Base-by-base conservation (phyloP, 2,797 vertebrate species). In the Spizella passerina region DNA sequence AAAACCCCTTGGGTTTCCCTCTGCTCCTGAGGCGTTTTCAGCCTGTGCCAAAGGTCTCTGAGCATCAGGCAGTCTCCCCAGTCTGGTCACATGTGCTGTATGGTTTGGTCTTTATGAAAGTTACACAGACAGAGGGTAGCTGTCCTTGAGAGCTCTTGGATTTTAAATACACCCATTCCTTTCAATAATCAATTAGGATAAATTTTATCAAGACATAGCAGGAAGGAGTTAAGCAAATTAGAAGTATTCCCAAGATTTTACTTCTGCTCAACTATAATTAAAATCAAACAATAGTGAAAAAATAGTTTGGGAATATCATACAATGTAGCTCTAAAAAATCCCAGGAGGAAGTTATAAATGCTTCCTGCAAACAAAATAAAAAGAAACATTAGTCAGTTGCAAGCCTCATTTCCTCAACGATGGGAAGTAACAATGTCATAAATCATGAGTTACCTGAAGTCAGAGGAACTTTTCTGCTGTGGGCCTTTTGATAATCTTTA, bases 341-440 rank as follows among this genome's bases (percentile, higher is more conserved):
- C 96, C 95, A 83, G 59, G 75, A 96, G 95, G 83, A 97, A 96
- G 94, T 96, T 97, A 95, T 90, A 98, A 98, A 97, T 97, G 92
- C 86, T 96, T 97, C 94, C 81, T 96, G 96, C 97, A 97, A 97
- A 97, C 94, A 97, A 97, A 97, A 96, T 96, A 96, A 96, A 96
- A 96, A 96, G 94, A 97, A 97, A 96, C 97, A 97, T 98, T 97
- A 98, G 96, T 97, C 96, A 97, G 95, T 96, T 32, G 61, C 94
- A 97, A 98, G 97, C 93, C 93, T 98, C 97, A 98, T 97, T 98
- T 97, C 94, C 82, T 96, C 83, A 94, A 53, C 95, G 89, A 97
- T 97, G 91, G 95, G 94, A 70, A 90, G 92, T 90, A 97, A 95
- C 94, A 96, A 90, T 94, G 85, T 79, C 86, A 97, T 98, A 97